Conservation (phyloP, 2,797 vertebrate species). For the Falco concolor region DNA sequence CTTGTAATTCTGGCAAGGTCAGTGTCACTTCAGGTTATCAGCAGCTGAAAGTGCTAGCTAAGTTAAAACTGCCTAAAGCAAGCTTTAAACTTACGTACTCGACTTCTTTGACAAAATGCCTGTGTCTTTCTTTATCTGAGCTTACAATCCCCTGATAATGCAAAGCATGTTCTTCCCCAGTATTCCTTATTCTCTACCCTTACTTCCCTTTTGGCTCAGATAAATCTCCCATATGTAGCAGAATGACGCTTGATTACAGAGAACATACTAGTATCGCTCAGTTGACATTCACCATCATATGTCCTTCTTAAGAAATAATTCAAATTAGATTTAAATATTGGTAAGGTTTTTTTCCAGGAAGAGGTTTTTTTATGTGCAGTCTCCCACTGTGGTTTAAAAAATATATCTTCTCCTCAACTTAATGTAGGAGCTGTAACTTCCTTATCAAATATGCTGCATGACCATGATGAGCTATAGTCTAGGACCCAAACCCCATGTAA, state of each 20-base stretch:
- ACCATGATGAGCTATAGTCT: neutral
- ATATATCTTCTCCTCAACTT: neutral
- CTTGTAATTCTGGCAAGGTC: constrained; percentile 37
- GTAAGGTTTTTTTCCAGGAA: neutral
- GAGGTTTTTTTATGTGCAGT: neutral
- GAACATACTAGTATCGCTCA: neutral
- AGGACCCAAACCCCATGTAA: neutral
- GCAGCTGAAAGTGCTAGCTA: neutral
- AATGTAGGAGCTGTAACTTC: neutral
- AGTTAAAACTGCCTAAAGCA: neutral
- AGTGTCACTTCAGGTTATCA: neutral
- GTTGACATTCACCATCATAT: neutral
- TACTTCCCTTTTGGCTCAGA: neutral
- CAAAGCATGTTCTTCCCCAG: neutral
- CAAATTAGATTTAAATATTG: neutral
- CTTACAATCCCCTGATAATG: neutral
- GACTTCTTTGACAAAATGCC: constrained; percentile 6
- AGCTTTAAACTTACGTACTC: constrained; percentile 15
- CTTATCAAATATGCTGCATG: neutral
- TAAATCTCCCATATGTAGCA: neutral
- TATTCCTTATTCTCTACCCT: neutral
- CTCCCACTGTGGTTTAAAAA: neutral
- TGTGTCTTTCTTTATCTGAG: neutral
- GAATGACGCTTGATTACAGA: neutral
- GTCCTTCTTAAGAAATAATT: neutral